These are phyloP conservation scores for Sander lucioperca DNA, from an alignment of 2,113 vertebrate genomes.

Conservation along the genomic window DNA sequence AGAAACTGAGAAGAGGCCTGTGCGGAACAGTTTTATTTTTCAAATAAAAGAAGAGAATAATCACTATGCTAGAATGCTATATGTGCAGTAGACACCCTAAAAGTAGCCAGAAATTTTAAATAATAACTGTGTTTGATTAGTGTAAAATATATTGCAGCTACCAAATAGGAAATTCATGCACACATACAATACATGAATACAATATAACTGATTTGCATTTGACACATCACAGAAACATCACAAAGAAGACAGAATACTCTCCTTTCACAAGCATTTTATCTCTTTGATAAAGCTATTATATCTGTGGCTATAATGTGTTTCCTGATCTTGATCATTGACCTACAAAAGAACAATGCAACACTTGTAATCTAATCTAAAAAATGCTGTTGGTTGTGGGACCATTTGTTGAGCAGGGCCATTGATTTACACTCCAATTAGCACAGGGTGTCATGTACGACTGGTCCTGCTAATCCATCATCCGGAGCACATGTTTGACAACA, in stretches of 20 bases:
- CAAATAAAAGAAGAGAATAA: background rate
- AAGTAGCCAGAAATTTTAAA: conserved; percentile 1
- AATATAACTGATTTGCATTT: background rate
- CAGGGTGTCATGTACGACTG: conserved; percentile 34
- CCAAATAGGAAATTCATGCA: background rate
- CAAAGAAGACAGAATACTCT: background rate
- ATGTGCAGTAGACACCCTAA: background rate
- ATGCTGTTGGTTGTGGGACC: conserved; percentile 6
- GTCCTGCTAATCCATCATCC: conserved; percentile 63
- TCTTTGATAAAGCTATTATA: background rate
- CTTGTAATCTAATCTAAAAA: conserved; percentile 8
- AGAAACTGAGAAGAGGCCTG: conserved; percentile 8
- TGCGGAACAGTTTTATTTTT: background rate
- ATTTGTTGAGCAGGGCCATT: conserved; percentile 46
- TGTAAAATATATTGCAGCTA: background rate
- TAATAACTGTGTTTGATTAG: background rate
- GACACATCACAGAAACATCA: background rate
- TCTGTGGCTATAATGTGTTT: background rate
- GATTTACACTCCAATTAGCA: conserved; percentile 62
- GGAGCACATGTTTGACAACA: conserved; percentile 50
- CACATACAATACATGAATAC: background rate
- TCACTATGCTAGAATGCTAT: background rate
- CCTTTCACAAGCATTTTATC: background rate
- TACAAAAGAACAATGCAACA: conserved; percentile 10
- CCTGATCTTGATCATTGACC: conserved; percentile 19